Percentiles rank a stretch among this genome's conserved stretches.
Conservation (phyloP, 2,888 invertebrate genomes). For the Drosophila planitibia region DNA sequence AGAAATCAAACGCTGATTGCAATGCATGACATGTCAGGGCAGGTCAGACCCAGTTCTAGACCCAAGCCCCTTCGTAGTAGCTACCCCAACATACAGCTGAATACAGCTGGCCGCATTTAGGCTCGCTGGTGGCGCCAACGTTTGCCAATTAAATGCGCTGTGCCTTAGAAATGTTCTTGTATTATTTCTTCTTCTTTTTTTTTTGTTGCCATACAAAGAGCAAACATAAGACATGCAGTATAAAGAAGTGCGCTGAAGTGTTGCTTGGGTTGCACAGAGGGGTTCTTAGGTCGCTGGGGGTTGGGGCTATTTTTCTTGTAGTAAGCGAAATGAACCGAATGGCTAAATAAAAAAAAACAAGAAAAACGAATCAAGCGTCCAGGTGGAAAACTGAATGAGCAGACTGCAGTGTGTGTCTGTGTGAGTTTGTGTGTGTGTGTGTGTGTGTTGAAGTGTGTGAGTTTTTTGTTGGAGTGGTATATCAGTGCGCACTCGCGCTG, state of each 20-base stretch:
- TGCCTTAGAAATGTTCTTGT: conserved; percentile 47
- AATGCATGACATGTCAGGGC: conserved; percentile 65
- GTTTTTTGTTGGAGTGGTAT: conserved; percentile 39
- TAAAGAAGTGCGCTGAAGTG: conserved; percentile 32
- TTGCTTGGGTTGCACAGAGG: conserved; percentile 2
- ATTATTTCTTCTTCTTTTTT: neutral
- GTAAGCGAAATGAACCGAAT: conserved; percentile 72
- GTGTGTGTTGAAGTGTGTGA: conserved; percentile 22
- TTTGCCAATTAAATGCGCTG: conserved; percentile 69
- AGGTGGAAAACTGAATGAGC: conserved; percentile 62
- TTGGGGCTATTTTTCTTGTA: conserved; percentile 28
- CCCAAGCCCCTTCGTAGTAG: neutral
- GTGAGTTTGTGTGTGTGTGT: conserved; percentile 21
- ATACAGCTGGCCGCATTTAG: conserved; percentile 57
- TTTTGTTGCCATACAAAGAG: conserved; percentile 33
- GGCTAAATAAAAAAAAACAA: conserved; percentile 12
- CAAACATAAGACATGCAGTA: conserved; percentile 31
- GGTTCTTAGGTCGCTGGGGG: conserved; percentile 24
- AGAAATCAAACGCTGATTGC: conserved; percentile 76
- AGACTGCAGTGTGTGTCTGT: conserved; percentile 36
- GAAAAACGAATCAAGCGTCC: conserved; percentile 17
- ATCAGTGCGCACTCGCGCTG: conserved; percentile 72
- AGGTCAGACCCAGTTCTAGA: conserved; percentile 16
- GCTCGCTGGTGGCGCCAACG: conserved; percentile 59
- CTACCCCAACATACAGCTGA: conserved; percentile 33